phyloP scores from a whole-genome alignment of 2,113 vertebrate species.

The Leptodactylus fuscus region DNA sequence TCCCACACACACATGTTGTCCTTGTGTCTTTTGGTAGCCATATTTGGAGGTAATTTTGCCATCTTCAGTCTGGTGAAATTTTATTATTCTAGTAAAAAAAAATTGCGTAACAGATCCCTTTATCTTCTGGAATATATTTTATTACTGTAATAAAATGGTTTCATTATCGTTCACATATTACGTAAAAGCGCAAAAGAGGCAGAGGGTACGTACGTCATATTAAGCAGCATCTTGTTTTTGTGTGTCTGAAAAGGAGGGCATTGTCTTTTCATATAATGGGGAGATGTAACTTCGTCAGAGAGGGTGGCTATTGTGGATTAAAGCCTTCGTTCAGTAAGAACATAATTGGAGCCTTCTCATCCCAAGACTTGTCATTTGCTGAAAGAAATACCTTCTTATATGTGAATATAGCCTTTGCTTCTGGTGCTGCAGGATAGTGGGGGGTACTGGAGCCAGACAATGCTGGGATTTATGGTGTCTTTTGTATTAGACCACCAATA shows the following conservation, averaged over 20 bases:
- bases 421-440: not conserved
- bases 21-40: too few relatives aligned
- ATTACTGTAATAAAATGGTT: not conserved
- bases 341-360: constrained; percentile 11
- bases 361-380: not conserved
- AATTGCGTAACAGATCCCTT: too few relatives aligned
- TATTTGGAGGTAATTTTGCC: too few relatives aligned
- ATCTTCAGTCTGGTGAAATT: not conserved
- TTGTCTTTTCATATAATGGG: not conserved
- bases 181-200: too few relatives aligned
- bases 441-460: not conserved
- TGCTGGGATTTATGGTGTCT: not conserved
- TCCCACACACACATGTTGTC: too few relatives aligned
- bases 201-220: not conserved
- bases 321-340: not conserved
- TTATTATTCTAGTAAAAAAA: too few relatives aligned
- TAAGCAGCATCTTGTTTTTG: not conserved
- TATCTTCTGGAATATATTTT: not conserved
- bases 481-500: not conserved
- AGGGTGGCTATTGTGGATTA: not conserved
- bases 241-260: not conserved
- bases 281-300: not conserved
- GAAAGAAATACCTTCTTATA: not conserved
- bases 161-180: not conserved
- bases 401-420: not conserved